These are phyloP conservation scores for Drosophila nigromelanica DNA, from an alignment of 1,140 invertebrate genomes.

Conservation along the genomic window DNA sequence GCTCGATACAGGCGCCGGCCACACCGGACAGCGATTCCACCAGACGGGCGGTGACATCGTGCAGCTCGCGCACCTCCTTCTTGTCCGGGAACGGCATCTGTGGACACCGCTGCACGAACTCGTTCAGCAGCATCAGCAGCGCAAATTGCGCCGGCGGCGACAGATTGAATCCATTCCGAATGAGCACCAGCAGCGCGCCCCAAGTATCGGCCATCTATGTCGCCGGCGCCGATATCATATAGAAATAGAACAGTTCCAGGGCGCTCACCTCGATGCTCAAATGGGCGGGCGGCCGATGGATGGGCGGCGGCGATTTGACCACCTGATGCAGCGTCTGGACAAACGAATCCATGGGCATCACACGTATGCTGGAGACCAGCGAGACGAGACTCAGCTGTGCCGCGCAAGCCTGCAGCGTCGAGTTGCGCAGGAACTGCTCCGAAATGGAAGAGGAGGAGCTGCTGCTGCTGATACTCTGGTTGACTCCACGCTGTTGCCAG, in stretches of 20 bases:
- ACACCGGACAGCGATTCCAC: slow-evolving; percentile 94
- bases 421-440: slow-evolving; percentile 79
- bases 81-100: slow-evolving; percentile 85
- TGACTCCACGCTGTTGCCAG: slow-evolving; percentile 90
- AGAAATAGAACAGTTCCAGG: slow-evolving; percentile 88
- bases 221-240: slow-evolving; percentile 88
- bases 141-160: slow-evolving; percentile 92
- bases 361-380: slow-evolving; percentile 91
- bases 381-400: slow-evolving; percentile 92
- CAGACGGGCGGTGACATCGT: slow-evolving; percentile 90
- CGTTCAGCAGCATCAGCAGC: slow-evolving; percentile 91
- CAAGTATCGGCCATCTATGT: slow-evolving; percentile 92
- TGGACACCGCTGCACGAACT: slow-evolving; percentile 93
- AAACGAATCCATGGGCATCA: slow-evolving; percentile 93
- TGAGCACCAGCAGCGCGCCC: slow-evolving; percentile 90
- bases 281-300: slow-evolving; percentile 87
- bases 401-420: slow-evolving; percentile 86
- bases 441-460: slow-evolving; percentile 30
- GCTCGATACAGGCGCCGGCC: slow-evolving; percentile 94
- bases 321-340: slow-evolving; percentile 94
- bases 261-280: slow-evolving; percentile 87
- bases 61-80: slow-evolving; percentile 93
- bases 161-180: slow-evolving; percentile 90
- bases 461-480: slow-evolving; percentile 5
- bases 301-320: slow-evolving; percentile 90